phyloP scores from a whole-genome alignment of 2,797 vertebrate genomes.

The Heteromormyrus szaboi region DNA sequence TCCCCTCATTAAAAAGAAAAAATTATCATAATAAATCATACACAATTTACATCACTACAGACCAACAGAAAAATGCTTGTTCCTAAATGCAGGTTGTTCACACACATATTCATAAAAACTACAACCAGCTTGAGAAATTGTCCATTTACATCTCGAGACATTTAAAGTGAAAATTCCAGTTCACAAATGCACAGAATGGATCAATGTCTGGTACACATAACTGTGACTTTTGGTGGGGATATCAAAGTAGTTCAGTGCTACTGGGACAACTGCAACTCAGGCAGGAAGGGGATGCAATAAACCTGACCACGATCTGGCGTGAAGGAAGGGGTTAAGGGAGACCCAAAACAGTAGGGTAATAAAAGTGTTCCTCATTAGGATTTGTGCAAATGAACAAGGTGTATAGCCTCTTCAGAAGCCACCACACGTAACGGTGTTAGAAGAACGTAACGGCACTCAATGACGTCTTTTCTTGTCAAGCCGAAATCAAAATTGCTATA shows the following conservation, averaged over 20 bases:
- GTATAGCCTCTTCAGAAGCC: neutral
- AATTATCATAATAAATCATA: neutral
- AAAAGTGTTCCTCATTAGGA: neutral
- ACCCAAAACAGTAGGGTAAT: neutral
- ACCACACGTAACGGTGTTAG: neutral
- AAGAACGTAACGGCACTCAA: neutral
- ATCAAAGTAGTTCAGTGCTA: neutral
- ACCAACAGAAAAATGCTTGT: neutral
- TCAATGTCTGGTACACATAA: neutral
- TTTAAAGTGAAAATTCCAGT: neutral
- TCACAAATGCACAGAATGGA: neutral
- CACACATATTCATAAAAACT: neutral
- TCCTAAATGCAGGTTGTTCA: neutral
- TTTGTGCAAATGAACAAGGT: neutral
- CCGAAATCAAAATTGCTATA: neutral
- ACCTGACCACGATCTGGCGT: neutral
- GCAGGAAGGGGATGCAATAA: constrained; percentile 7
- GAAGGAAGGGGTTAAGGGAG: neutral
- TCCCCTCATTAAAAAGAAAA: neutral
- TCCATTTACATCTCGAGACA: neutral
- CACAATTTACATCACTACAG: neutral
- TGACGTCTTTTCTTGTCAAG: neutral
- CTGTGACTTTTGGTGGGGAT: neutral
- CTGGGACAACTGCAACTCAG: neutral
- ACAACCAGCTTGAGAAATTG: neutral